Conservation (phyloP, 2,888 invertebrate species). For the Boloria euphrosyne region DNA sequence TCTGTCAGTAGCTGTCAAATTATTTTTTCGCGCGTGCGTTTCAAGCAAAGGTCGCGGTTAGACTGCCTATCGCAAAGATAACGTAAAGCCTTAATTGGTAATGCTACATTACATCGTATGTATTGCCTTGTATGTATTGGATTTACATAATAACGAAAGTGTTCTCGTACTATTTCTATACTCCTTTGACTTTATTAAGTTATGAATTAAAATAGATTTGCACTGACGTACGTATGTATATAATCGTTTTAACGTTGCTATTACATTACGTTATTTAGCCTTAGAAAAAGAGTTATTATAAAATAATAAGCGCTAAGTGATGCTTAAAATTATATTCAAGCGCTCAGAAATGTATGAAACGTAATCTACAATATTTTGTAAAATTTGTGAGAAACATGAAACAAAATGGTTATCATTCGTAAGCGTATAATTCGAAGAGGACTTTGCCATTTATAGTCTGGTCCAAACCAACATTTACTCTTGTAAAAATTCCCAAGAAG, state of each 20-base stretch:
- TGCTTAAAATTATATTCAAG: too few species aligned
- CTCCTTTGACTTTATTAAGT: conserved; percentile 29
- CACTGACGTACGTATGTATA: not conserved
- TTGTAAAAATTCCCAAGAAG: too few species aligned
- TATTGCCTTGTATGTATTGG: conserved; percentile 42
- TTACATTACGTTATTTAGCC: not conserved
- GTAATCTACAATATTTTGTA: too few species aligned
- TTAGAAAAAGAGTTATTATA: too few species aligned
- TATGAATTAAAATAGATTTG: conserved; percentile 25
- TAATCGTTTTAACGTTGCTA: not conserved
- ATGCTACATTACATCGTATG: conserved; percentile 39
- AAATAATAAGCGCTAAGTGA: too few species aligned
- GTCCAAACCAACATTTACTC: too few species aligned
- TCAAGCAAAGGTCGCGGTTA: conserved; percentile 54
- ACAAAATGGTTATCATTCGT: too few species aligned
- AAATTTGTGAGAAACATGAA: too few species aligned
- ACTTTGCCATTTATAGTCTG: too few species aligned
- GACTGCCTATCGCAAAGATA: conserved; percentile 54
- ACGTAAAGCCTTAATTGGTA: conserved; percentile 47
- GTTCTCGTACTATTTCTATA: conserved; percentile 27
- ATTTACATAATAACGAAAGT: conserved; percentile 44
- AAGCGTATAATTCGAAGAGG: too few species aligned
- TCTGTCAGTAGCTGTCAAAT: conserved; percentile 22
- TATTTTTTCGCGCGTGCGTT: conserved; percentile 53
- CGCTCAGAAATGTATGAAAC: too few species aligned